These are phyloP conservation scores for Polypedilum pembai DNA, from an alignment of 1,140 invertebrate genomes.

Conservation along the genomic window DNA sequence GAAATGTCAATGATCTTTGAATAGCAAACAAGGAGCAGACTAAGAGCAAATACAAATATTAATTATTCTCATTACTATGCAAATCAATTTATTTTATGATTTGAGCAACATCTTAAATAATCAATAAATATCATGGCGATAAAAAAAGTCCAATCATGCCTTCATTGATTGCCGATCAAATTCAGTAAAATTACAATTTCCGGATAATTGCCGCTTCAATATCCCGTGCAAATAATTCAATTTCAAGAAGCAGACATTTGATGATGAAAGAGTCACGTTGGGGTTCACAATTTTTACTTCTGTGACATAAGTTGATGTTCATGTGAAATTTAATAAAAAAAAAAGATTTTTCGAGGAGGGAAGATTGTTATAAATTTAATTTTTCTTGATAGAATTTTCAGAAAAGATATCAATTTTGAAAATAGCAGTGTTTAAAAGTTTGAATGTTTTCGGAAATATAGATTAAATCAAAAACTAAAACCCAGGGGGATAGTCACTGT, in stretches of 20 bases:
- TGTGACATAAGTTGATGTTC: background rate
- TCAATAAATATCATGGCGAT: conserved; percentile 4
- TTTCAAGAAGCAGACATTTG: background rate
- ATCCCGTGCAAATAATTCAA: background rate
- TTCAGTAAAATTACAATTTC: conserved; percentile 25
- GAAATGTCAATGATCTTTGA: too few species aligned
- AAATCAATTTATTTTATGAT: background rate
- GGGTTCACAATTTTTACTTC: background rate
- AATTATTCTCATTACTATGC: background rate
- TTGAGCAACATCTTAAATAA: background rate
- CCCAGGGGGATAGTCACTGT: too few species aligned
- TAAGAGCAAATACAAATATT: background rate
- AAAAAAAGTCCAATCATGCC: background rate
- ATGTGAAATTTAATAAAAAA: background rate
- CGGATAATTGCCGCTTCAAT: conserved; percentile 25
- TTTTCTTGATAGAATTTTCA: background rate
- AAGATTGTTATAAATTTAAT: background rate
- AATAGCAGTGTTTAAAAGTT: too few species aligned
- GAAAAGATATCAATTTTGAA: background rate
- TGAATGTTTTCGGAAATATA: too few species aligned
- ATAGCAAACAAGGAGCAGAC: too few species aligned
- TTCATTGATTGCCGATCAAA: background rate
- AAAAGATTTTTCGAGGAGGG: background rate
- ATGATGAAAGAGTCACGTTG: background rate
- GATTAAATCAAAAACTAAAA: too few species aligned